Evolutionary conservation across 2,113 vertebrate species (phyloP), one percentile per base, ranked within the genome.

Genomic region (Apteryx owenii): DNA sequence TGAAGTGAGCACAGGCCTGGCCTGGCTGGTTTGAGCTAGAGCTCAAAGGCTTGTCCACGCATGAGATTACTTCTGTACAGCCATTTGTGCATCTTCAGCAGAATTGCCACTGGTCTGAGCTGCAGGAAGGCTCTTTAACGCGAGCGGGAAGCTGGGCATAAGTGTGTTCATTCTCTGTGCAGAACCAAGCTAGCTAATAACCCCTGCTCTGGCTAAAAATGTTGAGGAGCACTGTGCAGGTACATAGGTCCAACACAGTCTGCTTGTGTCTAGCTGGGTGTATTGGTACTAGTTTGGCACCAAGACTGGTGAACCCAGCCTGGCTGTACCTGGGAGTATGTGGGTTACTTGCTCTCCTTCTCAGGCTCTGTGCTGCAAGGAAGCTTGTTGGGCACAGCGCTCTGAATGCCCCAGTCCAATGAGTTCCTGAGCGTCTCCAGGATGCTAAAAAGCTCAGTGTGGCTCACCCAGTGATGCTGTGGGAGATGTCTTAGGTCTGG

Each of bases 1-100:
- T 42, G 40, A 56, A 54, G 46, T 0, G n/a, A 80, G 26, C 21
- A 16, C 25, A 7, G 36, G 42, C 28, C 29, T 69, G 69, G 31
- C 1, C 0, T 53, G 23, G 44, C 26, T 80, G n/a, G 10, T 48
- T 13, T 28, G 66, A 72, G n/a, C 40, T 22, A 9, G 20, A 42
- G 46, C 1, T 1, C 20, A 80, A 48, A 68, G 19, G 19, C 19
- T 33, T 25, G 18, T 61, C 23, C 42, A 5, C 1, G 0, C 0
- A 1, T 17, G 69, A 51, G 40, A 29, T 51, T 25, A 40, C n/a
- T 70, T 3, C 12, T n/a, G 31, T 28, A 40, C 31, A 28, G 42
- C 29, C 28, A 42, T 9, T 2, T 1, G 1, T 6, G 33, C 25
- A 19, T 23, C 48, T 81, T 70, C 25, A 12, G 26, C 31, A 28